phyloP scores from a whole-genome alignment of 2,797 vertebrate genomes.

The Mareca strepera region DNA sequence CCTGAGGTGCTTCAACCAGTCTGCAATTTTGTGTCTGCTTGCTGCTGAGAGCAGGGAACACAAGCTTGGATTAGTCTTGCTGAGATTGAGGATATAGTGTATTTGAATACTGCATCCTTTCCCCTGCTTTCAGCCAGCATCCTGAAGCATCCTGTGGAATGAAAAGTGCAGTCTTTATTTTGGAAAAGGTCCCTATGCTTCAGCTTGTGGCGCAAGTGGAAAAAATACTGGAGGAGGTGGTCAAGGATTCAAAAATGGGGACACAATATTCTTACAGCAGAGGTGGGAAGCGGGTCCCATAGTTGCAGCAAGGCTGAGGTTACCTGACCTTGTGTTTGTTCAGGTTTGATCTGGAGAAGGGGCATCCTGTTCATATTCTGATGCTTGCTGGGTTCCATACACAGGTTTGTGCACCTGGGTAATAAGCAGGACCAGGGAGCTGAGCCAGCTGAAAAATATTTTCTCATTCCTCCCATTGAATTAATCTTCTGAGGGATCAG shows the following conservation, averaged over 20 bases:
- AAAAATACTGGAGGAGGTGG: background rate
- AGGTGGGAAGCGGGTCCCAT: background rate
- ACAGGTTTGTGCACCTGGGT: background rate
- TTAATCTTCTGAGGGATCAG: background rate
- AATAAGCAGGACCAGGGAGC: background rate
- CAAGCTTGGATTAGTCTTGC: background rate
- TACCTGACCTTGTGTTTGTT: background rate
- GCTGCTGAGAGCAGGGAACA: no score
- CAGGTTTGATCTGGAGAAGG: background rate
- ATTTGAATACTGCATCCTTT: background rate
- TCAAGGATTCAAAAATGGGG: background rate
- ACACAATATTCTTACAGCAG: background rate
- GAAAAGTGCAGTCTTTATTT: background rate
- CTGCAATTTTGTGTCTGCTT: background rate
- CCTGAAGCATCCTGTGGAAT: background rate
- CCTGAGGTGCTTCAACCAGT: background rate
- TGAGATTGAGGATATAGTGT: background rate
- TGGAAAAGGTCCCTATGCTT: background rate
- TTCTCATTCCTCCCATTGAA: background rate
- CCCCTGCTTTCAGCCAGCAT: background rate
- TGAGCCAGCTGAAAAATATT: background rate
- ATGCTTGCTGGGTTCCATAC: rapidly evolving
- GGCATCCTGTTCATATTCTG: rapidly evolving
- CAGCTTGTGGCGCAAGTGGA: background rate
- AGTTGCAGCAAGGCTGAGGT: background rate